phyloP scores from a whole-genome alignment of 2,113 vertebrate species.

The Sarotherodon lohbergeri region DNA sequence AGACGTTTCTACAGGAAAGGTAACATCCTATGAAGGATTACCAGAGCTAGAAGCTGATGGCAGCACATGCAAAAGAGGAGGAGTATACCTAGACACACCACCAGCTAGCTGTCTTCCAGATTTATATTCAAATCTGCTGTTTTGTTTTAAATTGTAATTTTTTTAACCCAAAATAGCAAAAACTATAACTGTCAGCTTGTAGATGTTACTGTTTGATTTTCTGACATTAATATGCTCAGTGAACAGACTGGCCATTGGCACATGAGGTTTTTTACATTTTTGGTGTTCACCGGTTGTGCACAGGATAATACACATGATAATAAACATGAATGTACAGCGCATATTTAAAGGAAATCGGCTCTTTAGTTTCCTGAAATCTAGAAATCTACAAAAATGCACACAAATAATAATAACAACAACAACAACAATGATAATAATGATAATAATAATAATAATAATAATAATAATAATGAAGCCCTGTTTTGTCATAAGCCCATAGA shows the following conservation, averaged over 20 bases:
- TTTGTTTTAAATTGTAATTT: neutral
- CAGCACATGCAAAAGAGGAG: neutral
- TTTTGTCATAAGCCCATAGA: neutral
- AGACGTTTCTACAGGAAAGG: neutral
- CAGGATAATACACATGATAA: neutral
- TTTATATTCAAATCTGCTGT: neutral
- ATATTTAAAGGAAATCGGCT: neutral
- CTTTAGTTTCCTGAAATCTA: neutral
- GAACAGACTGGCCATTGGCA: neutral
- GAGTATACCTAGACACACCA: neutral
- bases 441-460: neutral
- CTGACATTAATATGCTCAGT: neutral
- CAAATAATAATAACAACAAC: neutral
- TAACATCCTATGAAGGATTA: neutral
- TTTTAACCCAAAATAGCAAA: neutral
- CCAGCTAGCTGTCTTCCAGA: neutral
- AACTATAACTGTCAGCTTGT: neutral
- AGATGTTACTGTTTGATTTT: neutral
- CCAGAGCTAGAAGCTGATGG: neutral
- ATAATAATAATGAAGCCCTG: neutral
- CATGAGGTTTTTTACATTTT: neutral
- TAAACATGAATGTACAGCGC: neutral
- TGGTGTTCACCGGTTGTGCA: neutral
- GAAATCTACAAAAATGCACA: neutral
- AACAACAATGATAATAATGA: accelerated